A percentile compares a stretch with the other conserved stretches of the same genome.
phyloP scores from a whole-genome alignment of 2,113 vertebrate genomes.

The Salvelinus fontinalis region DNA sequence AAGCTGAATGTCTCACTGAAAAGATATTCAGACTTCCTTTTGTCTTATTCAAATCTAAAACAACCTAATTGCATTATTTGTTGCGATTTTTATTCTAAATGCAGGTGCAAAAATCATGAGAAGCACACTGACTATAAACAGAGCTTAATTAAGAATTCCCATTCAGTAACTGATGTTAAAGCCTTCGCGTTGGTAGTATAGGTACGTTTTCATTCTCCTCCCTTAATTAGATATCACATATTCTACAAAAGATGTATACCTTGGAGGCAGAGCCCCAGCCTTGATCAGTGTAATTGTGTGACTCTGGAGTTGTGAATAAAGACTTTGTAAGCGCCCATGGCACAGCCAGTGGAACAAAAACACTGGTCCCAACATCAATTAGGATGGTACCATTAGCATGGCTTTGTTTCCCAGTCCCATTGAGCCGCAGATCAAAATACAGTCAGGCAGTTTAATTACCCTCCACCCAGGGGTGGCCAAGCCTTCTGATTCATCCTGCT shows the following conservation, averaged over 20 bases:
- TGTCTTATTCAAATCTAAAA: conserved; percentile 5
- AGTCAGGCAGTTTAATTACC: conserved; percentile 65
- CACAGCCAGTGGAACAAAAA: conserved; percentile 51
- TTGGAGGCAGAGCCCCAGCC: not conserved
- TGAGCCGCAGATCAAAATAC: conserved; percentile 52
- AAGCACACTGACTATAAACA: too few species aligned
- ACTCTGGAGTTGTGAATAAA: conserved; percentile 47
- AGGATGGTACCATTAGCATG: conserved; percentile 54
- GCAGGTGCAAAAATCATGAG: not conserved
- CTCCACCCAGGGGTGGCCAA: conserved; percentile 64
- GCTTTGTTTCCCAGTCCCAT: conserved; percentile 63
- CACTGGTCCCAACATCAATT: conserved; percentile 57
- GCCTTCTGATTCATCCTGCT: conserved; percentile 64
- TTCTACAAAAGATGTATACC: conserved; percentile 24
- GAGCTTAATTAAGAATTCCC: conserved; percentile 10
- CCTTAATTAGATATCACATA: conserved; percentile 53
- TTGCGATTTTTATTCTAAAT: conserved; percentile 4
- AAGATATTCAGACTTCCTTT: not conserved
- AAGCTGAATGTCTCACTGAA: not conserved
- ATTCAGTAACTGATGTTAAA: not conserved
- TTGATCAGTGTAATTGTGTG: conserved; percentile 35
- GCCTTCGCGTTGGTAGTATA: conserved; percentile 7
- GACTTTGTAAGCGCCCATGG: conserved; percentile 50
- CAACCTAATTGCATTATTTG: not conserved
- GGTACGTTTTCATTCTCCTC: conserved; percentile 47